A percentile compares a stretch with the other conserved stretches of the same genome.
Conservation (phyloP, 2,888 invertebrate species). For the Eupeodes latifasciatus region DNA sequence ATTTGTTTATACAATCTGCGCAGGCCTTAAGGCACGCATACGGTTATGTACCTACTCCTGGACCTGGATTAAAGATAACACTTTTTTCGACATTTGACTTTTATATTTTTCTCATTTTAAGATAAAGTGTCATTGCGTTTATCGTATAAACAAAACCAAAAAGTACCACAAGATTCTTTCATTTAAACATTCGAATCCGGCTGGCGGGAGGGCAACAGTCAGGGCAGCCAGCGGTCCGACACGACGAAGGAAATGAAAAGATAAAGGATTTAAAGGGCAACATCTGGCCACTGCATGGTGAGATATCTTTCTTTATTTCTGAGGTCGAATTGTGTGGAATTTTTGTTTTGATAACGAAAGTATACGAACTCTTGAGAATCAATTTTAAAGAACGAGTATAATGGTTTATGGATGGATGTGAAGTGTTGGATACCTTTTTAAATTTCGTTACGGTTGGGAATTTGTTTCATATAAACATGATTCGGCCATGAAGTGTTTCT, state of each 20-base stretch:
- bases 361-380: background rate
- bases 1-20: constrained; percentile 44
- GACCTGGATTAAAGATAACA: constrained; percentile 28
- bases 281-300: constrained; percentile 69
- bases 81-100: constrained; percentile 17
- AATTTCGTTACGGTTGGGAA: background rate
- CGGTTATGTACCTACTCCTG: constrained; percentile 6
- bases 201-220: no score
- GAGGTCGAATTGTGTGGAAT: constrained; percentile 28
- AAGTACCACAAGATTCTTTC: background rate
- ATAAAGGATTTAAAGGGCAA: constrained; percentile 64
- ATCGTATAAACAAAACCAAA: constrained; percentile 56
- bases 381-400: background rate
- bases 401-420: background rate
- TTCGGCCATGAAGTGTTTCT: constrained; percentile 16
- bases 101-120: constrained; percentile 23
- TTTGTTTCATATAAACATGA: background rate
- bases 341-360: constrained; percentile 37
- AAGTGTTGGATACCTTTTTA: constrained; percentile 26
- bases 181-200: background rate
- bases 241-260: background rate
- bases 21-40: background rate
- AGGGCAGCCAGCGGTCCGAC: background rate
- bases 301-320: constrained; percentile 22
- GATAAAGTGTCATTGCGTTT: constrained; percentile 68